Conservation (phyloP, 2,113 vertebrate genomes). For the Microcebus tavaratra region DNA sequence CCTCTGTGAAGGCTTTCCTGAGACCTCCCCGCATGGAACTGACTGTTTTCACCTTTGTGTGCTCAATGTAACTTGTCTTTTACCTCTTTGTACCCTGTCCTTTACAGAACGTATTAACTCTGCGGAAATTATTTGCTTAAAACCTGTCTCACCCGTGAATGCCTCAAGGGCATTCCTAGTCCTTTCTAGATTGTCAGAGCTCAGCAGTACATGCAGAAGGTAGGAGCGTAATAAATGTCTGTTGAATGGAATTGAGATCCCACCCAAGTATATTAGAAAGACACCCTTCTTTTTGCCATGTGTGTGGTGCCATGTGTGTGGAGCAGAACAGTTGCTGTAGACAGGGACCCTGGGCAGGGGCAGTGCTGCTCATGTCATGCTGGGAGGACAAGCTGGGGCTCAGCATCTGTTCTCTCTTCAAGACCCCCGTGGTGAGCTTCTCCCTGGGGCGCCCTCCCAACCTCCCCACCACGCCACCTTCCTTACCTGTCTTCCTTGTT, state of each 20-base stretch:
- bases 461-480: not conserved
- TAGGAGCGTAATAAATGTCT: not conserved
- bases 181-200: not conserved
- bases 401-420: not conserved
- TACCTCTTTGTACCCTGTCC: not conserved
- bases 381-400: not conserved
- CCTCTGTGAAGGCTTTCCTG: not conserved
- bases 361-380: not conserved
- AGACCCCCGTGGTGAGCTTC: not conserved
- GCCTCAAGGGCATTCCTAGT: not conserved
- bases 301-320: not conserved
- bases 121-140: conserved; percentile 49
- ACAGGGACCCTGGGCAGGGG: not conserved
- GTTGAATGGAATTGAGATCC: not conserved
- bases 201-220: not conserved
- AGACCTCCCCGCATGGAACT: not conserved
- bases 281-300: not conserved
- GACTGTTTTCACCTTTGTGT: not conserved
- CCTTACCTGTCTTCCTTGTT: conserved; percentile 97
- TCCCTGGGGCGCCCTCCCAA: not conserved
- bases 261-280: not conserved
- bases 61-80: not conserved
- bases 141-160: not conserved
- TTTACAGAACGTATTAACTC: conserved; percentile 8
- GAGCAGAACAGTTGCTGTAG: not conserved